These are phyloP conservation scores for Nemoura dubitans DNA, from an alignment of 2,888 invertebrate species.

Conservation along the genomic window DNA sequence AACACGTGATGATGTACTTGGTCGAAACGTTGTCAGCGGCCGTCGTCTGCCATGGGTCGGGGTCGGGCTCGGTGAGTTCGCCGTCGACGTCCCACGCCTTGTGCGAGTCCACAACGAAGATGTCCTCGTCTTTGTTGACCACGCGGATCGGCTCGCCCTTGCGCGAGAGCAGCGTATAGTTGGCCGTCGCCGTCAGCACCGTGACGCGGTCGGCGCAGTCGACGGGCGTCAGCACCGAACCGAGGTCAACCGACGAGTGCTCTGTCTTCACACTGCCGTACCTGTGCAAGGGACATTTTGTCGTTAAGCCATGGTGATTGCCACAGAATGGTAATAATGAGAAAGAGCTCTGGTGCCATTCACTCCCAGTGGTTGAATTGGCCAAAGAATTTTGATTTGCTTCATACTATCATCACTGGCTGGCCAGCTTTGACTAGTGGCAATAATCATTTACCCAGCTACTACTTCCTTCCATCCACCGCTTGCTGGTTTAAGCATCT, in stretches of 20 bases:
- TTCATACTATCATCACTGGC: too few relatives aligned
- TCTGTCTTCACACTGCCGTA: constrained; percentile 54
- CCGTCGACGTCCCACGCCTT: constrained; percentile 79
- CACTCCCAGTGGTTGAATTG: too few relatives aligned
- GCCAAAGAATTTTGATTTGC: too few relatives aligned
- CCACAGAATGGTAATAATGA: too few relatives aligned
- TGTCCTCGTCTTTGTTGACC: constrained; percentile 77
- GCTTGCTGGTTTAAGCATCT: too few relatives aligned
- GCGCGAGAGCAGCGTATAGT: constrained; percentile 85
- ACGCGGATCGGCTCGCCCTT: constrained; percentile 84
- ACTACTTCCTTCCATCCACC: too few relatives aligned
- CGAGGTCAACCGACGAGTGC: constrained; percentile 69
- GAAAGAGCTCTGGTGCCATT: too few relatives aligned
- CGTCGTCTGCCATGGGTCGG: constrained; percentile 78
- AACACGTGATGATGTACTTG: constrained; percentile 85
- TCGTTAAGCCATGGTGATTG: too few relatives aligned
- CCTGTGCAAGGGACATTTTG: constrained; percentile 47
- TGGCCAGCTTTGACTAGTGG: too few relatives aligned
- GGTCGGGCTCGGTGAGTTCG: constrained; percentile 66
- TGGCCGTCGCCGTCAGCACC: constrained; percentile 70
- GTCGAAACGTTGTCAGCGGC: constrained; percentile 65
- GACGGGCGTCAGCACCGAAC: constrained; percentile 67
- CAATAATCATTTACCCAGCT: too few relatives aligned
- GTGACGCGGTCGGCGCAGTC: constrained; percentile 75
- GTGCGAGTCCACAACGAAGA: constrained; percentile 81